Base-by-base conservation (phyloP, 2,797 vertebrate genomes). In the Gymnopithys bicolor region DNA sequence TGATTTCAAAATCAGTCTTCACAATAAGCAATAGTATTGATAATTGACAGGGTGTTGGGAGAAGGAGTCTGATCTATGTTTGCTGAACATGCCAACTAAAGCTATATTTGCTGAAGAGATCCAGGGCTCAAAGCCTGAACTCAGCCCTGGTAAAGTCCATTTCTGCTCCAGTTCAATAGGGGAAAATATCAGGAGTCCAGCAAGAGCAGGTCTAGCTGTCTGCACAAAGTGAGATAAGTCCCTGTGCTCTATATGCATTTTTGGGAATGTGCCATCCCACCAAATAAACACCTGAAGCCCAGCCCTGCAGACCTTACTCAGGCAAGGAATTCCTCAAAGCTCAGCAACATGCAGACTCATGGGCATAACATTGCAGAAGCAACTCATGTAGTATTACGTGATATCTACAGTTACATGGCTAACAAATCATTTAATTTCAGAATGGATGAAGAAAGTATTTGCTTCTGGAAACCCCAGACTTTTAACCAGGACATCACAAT, bases 1-100 rank as follows among this genome's bases (percentile, higher is more conserved):
- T 35, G 69, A 90, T 95, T 90, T 88, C 66, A 88, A 94, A 94
- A 89, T 62, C 79, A 90, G 35, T 39, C 66, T 95, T 88, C 5
- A 11, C 23, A 48, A 90, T 69, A 84, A 67, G 87, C 55, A 86
- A 73, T 5, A 81, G 58, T 67, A 66, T 1, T 79, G 55, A 73
- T 41, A 55, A 93, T 88, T 70, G 77, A 82, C 76, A 88, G 84
- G 83, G 77, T 82, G 83, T 62, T 51, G 70, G 70, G 63, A 90
- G 62, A 89, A 90, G 43, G 39, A 33, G 35, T 75, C 0, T 2
- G 43, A 70, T 67, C 55, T 82, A 4, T 79, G 48, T 82, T 88
- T 93, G 59, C 48, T 59, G 76, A 90, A 69, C 35, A n/a, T 0
- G 5, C 45, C 78, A 91, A 28, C 64, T 74, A 74, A 84, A 87